Base-by-base conservation (phyloP, 1,140 invertebrate genomes). In the Pomacea maculata region DNA sequence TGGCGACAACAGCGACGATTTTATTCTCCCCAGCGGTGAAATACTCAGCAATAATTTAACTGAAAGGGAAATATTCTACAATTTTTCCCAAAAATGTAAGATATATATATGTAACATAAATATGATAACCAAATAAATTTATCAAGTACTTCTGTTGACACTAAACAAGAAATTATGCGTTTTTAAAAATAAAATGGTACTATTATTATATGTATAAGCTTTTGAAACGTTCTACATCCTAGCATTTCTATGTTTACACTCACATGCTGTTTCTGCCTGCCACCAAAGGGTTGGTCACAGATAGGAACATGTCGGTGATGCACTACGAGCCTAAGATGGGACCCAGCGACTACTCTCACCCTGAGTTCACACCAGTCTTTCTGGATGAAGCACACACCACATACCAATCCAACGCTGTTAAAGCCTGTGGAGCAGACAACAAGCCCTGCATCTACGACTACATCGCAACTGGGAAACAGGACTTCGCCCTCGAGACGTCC, bases 361-460 rank as follows among this genome's bases (percentile, higher is more conserved):
- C 73, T 45, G 77, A 84, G 34, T 86, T 83, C 63, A 70, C 80
- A 17, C 85, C 85, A 8, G 55, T 79, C 19, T 86, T 85, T 61
- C 54, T 81, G 19, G 85, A 86, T 25, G 82, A 86, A 54, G 82
- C 76, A 0, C 75, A 78, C 64, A 9, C 70, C 19, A 64, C 78
- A 11, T 25, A 78, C 3, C 55, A 74, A 17, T 52, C 57, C 12
- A 75, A 77, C 5, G 81, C 85, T 25, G 75, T 64, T 8, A 17
- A 29, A 29, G 72, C 73, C 34, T 86, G 85, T 79, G 74, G 74
- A 21, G 85, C 67, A 77, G n/a, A n/a, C n/a, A n/a, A n/a, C n/a
- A n/a, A n/a, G n/a, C n/a, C n/a, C n/a, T n/a, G n/a, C n/a, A n/a
- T 83, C 25, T 86, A 82, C 63, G 85, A 86, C 71, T 81, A 72